Evolutionary conservation across 2,797 vertebrate species (phyloP), one percentile per base, ranked within the genome.

Genomic region (Chelidonichthys spinosus): DNA sequence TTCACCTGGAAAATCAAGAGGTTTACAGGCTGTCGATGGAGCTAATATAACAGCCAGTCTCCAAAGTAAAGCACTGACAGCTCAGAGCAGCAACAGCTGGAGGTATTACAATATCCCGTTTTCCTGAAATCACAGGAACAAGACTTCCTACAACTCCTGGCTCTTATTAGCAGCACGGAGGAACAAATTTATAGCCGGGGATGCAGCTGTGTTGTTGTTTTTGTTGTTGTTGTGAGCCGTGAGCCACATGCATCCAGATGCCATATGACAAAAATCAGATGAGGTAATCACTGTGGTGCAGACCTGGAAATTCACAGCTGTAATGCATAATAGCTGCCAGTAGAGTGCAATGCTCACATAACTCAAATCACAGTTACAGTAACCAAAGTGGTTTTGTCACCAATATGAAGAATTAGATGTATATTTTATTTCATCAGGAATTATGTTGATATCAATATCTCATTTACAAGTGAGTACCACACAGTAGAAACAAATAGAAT

Each of bases 311-410:
- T 42, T 3, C 37, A 66, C 44, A 42, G 44, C 13, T 85, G 89
- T 77, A 90, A 78, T 87, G 58, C 70, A 43, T 18, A 49, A 65
- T 18, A 84, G 53, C 73, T 76, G 75, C 89, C 93, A 87, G 86
- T 85, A 94, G 93, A 91, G 90, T 74, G 91, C 90, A 92, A 83
- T 88, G 66, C 62, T 88, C 53, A 77, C 83, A 88, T 63, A 79
- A 89, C 40, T 60, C 72, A 82, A 50, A 6, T 44, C 40, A 79
- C 59, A 39, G 60, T 69, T 47, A 35, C 32, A 60, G 17, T 17
- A 43, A 14, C 43, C 40, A 58, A 33, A 44, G 35, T 53, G 6
- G 7, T 13, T 53, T 74, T 71, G 73, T 47, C 32, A 54, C 13
- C 2, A 2, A 25, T 25, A 25, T 25, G 25, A 1, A 25, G 25